Percentiles rank a stretch among this genome's conserved stretches.
Evolutionary conservation across 2,888 invertebrate genomes (phyloP).

Genomic region (Diadromus collaris): DNA sequence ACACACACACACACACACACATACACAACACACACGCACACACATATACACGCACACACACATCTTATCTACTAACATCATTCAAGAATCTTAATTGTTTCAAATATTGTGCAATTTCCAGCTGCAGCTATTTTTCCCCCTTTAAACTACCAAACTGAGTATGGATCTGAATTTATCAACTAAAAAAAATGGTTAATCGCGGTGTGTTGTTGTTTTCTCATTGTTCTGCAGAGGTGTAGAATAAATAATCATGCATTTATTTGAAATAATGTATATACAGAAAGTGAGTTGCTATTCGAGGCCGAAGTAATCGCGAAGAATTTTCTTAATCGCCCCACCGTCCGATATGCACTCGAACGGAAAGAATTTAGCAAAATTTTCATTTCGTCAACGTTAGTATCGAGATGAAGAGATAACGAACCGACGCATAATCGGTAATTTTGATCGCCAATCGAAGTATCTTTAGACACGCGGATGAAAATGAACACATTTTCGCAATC

Average conservation of each 20-base stretch:
- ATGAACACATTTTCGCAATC: constrained; percentile 42
- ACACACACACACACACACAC: too few species aligned
- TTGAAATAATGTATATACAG: constrained; percentile 61
- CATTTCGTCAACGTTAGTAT: constrained; percentile 34
- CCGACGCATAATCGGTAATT: constrained; percentile 17
- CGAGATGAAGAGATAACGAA: constrained; percentile 36
- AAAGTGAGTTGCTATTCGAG: constrained; percentile 45
- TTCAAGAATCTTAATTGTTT: too few species aligned
- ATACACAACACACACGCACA: too few species aligned
- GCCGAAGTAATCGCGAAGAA: constrained; percentile 41
- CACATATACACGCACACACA: too few species aligned
- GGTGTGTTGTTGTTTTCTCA: constrained; percentile 65
- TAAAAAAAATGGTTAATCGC: constrained; percentile 37
- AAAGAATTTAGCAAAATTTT: constrained; percentile 28
- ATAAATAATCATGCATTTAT: constrained; percentile 65
- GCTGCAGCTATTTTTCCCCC: constrained; percentile 17
- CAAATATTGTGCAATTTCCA: background rate
- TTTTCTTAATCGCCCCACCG: constrained; percentile 26
- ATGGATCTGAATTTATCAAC: constrained; percentile 17
- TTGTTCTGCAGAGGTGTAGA: constrained; percentile 34
- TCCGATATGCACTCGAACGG: background rate
- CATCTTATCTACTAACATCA: too few species aligned
- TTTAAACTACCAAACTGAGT: constrained; percentile 18
- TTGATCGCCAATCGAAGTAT: constrained; percentile 42
- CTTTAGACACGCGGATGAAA: constrained; percentile 8